phyloP scores from a whole-genome alignment of 2,113 vertebrate species.

The Colaptes auratus region DNA sequence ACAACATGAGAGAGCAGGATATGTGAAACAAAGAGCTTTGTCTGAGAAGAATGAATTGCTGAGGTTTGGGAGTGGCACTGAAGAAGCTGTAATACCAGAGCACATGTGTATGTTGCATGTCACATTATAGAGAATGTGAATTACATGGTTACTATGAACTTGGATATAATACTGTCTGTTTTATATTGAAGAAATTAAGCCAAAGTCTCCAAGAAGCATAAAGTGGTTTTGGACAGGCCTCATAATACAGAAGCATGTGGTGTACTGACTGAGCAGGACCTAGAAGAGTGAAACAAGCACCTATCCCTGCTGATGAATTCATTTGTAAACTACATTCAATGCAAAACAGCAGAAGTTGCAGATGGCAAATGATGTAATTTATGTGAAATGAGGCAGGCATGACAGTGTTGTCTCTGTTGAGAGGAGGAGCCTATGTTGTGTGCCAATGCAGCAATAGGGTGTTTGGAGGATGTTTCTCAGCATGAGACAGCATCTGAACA shows the following conservation, averaged over 20 bases:
- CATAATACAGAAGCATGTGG: background rate
- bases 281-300: background rate
- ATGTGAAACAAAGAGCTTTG: background rate
- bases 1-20: background rate
- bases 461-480: slow-evolving; percentile 15
- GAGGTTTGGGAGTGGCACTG: background rate
- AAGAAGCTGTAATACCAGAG: background rate
- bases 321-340: background rate
- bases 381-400: background rate
- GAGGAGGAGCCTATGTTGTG: background rate
- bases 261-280: background rate
- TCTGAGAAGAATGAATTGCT: background rate
- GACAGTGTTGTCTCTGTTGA: background rate
- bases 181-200: background rate
- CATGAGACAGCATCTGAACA: slow-evolving; percentile 17
- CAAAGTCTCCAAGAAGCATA: background rate
- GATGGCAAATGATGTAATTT: background rate
- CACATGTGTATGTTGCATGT: fast-evolving
- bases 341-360: slow-evolving; percentile 1
- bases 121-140: background rate
- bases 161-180: background rate
- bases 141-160: background rate
- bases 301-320: background rate
- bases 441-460: background rate
- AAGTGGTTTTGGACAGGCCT: background rate